Evolutionary conservation across 2,888 invertebrate species (phyloP).

Genomic region (Crocallis elinguaria): DNA sequence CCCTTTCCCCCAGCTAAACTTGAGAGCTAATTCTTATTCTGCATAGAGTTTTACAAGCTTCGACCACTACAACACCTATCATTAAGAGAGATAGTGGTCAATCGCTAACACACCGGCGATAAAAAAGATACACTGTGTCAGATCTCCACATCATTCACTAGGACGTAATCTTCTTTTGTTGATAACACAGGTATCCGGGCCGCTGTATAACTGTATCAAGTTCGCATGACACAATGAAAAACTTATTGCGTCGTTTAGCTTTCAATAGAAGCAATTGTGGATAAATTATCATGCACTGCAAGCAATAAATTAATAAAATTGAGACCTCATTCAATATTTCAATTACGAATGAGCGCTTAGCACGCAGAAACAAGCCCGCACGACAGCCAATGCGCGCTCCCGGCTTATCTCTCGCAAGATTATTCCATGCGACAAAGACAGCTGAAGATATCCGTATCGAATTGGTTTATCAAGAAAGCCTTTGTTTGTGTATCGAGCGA

Average conservation of each 20-base stretch:
- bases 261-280: conserved; percentile 12
- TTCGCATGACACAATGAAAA: neutral
- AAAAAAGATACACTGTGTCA: too few relatives aligned
- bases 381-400: conserved; percentile 3
- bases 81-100: too few relatives aligned
- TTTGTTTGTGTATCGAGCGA: conserved; percentile 8
- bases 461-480: conserved; percentile 11
- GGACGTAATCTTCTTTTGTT: too few relatives aligned
- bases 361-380: conserved; percentile 19
- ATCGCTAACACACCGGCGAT: too few relatives aligned
- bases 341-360: conserved; percentile 24
- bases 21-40: too few relatives aligned
- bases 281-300: conserved; percentile 16
- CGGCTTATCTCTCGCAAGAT: neutral
- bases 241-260: conserved; percentile 10
- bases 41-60: too few relatives aligned
- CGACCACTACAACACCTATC: too few relatives aligned
- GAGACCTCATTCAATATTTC: conserved; percentile 18
- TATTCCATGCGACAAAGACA: conserved; percentile 1
- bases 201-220: neutral
- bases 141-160: too few relatives aligned
- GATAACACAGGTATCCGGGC: neutral
- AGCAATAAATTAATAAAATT: conserved; percentile 18
- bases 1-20: too few relatives aligned
- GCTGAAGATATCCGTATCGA: conserved; percentile 3